These are phyloP conservation scores for Schrankia costaestrigalis DNA, from an alignment of 2,888 invertebrate genomes.

Conservation along the genomic window DNA sequence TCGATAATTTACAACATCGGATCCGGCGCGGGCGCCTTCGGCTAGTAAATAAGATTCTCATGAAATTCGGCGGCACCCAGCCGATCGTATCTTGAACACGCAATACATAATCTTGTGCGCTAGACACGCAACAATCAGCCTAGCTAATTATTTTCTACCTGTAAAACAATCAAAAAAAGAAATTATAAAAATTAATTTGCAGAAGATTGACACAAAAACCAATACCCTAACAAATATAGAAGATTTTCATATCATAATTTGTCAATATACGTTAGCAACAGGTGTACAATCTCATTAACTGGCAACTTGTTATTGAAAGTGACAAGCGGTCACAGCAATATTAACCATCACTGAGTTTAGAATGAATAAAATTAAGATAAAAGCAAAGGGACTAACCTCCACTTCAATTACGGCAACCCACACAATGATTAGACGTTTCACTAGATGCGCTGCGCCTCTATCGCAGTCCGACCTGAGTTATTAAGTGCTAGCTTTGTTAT, in stretches of 20 bases:
- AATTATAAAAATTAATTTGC: not conserved
- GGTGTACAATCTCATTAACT: conserved; percentile 55
- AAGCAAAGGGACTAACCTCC: conserved; percentile 64
- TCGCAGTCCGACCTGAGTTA: conserved; percentile 63
- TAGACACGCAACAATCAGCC: conserved; percentile 60
- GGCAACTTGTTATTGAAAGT: conserved; percentile 67
- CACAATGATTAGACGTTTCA: conserved; percentile 77
- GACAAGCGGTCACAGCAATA: conserved; percentile 76
- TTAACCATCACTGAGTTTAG: conserved; percentile 61
- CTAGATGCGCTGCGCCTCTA: conserved; percentile 58
- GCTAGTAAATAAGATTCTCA: conserved; percentile 68
- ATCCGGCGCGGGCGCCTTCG: conserved; percentile 48
- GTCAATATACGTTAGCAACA: conserved; percentile 46
- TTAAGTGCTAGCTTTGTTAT: conserved; percentile 77
- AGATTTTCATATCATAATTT: conserved; percentile 42
- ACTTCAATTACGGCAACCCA: conserved; percentile 75
- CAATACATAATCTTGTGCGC: conserved; percentile 64
- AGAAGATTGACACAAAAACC: not conserved
- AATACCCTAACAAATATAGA: not conserved
- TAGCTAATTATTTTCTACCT: conserved; percentile 59
- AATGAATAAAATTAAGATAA: conserved; percentile 78
- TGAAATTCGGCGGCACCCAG: conserved; percentile 67
- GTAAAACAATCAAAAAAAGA: conserved; percentile 27
- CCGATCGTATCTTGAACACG: conserved; percentile 70
- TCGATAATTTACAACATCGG: conserved; percentile 69